Evolutionary conservation across 2,888 invertebrate genomes (phyloP).

Genomic region (Electrophaes corylata): DNA sequence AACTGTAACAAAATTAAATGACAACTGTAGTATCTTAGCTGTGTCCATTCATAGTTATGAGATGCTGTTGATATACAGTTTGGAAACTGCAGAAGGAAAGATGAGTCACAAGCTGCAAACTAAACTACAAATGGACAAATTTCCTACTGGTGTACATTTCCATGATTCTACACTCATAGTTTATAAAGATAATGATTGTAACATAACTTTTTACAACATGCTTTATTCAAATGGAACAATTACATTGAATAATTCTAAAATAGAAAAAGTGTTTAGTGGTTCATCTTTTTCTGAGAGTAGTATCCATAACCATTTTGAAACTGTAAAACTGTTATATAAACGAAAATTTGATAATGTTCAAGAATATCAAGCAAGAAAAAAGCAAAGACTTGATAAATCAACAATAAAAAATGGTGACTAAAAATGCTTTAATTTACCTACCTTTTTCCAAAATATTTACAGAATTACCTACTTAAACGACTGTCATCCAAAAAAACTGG

Average conservation of each 20-base stretch:
- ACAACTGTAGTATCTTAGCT: slow-evolving; percentile 71
- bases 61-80: slow-evolving; percentile 73
- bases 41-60: slow-evolving; percentile 80
- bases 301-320: slow-evolving; percentile 52
- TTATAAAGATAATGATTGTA: slow-evolving; percentile 58
- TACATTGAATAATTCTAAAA: slow-evolving; percentile 43
- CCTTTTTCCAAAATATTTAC: neutral
- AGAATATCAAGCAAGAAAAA: slow-evolving; percentile 91
- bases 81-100: slow-evolving; percentile 54
- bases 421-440: slow-evolving; percentile 12
- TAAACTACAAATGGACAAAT: slow-evolving; percentile 64
- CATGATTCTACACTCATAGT: slow-evolving; percentile 65
- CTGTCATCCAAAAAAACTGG: too few species aligned
- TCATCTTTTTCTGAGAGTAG: slow-evolving; percentile 25
- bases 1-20: slow-evolving; percentile 56
- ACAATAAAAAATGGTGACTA: slow-evolving; percentile 45
- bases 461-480: too few species aligned
- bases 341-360: slow-evolving; percentile 92
- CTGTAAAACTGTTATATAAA: slow-evolving; percentile 87
- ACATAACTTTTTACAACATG: slow-evolving; percentile 61
- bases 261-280: slow-evolving; percentile 57
- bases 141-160: slow-evolving; percentile 72
- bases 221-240: slow-evolving; percentile 51
- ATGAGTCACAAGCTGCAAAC: slow-evolving; percentile 59
- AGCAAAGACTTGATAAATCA: slow-evolving; percentile 85